These are phyloP conservation scores for Podilymbus podiceps DNA, from an alignment of 2,113 vertebrate genomes.

Conservation along the genomic window DNA sequence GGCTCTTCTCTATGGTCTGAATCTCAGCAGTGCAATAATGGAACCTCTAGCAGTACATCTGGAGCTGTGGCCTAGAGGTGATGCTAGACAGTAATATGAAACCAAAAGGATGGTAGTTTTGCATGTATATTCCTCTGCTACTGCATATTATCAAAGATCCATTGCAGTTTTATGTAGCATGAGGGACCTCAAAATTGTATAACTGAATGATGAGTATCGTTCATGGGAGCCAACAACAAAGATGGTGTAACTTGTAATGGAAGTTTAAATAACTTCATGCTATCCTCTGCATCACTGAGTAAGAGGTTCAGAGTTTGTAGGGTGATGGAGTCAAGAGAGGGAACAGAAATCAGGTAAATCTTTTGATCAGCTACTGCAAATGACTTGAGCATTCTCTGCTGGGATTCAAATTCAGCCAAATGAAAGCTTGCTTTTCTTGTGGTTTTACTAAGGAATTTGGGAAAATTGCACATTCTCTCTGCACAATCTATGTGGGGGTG, in stretches of 20 bases:
- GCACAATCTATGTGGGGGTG: not conserved
- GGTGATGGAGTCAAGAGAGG: not conserved
- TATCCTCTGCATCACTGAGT: not conserved
- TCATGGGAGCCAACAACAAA: not conserved
- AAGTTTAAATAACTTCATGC: not conserved
- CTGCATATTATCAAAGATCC: not conserved
- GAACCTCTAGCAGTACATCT: not conserved
- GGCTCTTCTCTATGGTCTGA: not conserved
- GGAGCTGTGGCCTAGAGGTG: not conserved
- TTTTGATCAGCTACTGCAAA: not conserved
- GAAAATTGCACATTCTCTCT: not conserved
- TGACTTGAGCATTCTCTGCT: not conserved
- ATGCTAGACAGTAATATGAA: not conserved
- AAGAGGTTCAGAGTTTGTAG: not conserved
- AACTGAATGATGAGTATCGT: not conserved
- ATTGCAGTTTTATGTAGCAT: not conserved
- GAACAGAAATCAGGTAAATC: not conserved
- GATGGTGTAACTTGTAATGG: not conserved
- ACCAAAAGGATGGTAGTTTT: not conserved
- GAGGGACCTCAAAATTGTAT: not conserved
- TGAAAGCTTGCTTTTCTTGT: not conserved
- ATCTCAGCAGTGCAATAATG: not conserved
- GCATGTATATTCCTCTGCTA: not conserved
- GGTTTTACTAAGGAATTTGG: not conserved
- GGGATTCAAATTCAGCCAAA: not conserved